These are phyloP conservation scores for Drosophila leontia DNA, from an alignment of 1,140 invertebrate genomes.

Conservation along the genomic window DNA sequence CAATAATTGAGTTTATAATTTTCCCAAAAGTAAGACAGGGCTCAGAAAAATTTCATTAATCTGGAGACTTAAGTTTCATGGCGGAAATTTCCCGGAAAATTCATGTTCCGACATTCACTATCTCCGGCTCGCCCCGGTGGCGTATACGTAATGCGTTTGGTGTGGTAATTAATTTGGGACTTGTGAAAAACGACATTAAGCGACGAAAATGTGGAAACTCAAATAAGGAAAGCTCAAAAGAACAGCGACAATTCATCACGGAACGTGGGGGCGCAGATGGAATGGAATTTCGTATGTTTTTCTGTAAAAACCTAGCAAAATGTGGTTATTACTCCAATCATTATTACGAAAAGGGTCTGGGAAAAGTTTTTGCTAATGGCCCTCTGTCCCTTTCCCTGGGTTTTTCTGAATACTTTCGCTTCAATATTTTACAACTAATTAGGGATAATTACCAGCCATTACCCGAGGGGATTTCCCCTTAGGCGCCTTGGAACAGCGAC, in stretches of 20 bases:
- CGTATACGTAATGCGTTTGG: constrained; percentile 45
- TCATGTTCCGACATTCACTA: constrained; percentile 10
- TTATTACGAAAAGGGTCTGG: constrained; percentile 21
- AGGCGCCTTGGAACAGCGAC: constrained; percentile 24
- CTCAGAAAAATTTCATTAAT: neutral
- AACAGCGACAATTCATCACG: constrained; percentile 59
- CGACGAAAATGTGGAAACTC: neutral
- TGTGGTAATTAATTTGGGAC: constrained; percentile 57
- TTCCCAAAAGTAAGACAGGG: neutral
- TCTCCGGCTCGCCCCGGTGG: neutral
- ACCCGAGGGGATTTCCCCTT: constrained; percentile 53
- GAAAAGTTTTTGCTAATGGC: constrained; percentile 63
- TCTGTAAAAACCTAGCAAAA: neutral
- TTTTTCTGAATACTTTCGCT: constrained; percentile 53
- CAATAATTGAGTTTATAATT: neutral
- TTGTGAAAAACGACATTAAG: constrained; percentile 31
- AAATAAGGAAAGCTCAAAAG: neutral
- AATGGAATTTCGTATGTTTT: constrained; percentile 43
- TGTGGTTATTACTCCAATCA: constrained; percentile 52
- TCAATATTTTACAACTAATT: constrained; percentile 84
- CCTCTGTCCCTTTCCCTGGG: neutral
- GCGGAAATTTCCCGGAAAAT: neutral
- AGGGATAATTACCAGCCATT: constrained; percentile 78
- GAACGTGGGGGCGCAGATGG: constrained; percentile 30
- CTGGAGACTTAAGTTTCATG: neutral